Evolutionary conservation across 2,797 vertebrate species (phyloP).

Genomic region (Xenopus petersii): DNA sequence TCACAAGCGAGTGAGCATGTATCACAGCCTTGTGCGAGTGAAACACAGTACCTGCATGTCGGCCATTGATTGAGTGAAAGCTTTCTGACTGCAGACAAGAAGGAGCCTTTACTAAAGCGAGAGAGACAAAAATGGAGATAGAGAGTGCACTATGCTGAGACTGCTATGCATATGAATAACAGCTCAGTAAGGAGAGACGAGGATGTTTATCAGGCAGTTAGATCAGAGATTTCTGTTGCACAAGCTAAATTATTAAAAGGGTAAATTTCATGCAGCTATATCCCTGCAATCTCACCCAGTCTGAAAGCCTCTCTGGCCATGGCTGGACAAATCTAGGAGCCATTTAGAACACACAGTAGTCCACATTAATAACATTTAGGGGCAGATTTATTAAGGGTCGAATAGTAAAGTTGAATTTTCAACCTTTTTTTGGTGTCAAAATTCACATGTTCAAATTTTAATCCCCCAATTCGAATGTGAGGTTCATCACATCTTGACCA

Average conservation of each 20-base stretch:
- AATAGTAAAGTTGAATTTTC: too few relatives aligned
- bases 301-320: too few relatives aligned
- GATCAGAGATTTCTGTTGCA: background rate
- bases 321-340: too few relatives aligned
- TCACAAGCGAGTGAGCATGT: background rate
- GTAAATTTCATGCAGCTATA: too few relatives aligned
- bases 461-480: too few relatives aligned
- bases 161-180: background rate
- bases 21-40: background rate
- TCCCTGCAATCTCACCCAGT: too few relatives aligned
- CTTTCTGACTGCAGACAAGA: slow-evolving; percentile 33
- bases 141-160: background rate
- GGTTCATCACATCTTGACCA: too few relatives aligned
- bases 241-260: background rate
- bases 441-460: too few relatives aligned
- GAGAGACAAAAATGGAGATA: slow-evolving; percentile 10
- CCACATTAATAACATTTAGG: too few relatives aligned
- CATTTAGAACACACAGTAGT: too few relatives aligned
- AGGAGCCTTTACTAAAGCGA: slow-evolving; percentile 34
- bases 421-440: too few relatives aligned
- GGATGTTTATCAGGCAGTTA: background rate
- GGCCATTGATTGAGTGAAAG: slow-evolving; percentile 33
- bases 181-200: background rate
- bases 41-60: slow-evolving; percentile 12
- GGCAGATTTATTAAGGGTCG: too few relatives aligned